Evolutionary conservation across 2,797 vertebrate species (phyloP).

Genomic region (Sebastes oblongus): DNA sequence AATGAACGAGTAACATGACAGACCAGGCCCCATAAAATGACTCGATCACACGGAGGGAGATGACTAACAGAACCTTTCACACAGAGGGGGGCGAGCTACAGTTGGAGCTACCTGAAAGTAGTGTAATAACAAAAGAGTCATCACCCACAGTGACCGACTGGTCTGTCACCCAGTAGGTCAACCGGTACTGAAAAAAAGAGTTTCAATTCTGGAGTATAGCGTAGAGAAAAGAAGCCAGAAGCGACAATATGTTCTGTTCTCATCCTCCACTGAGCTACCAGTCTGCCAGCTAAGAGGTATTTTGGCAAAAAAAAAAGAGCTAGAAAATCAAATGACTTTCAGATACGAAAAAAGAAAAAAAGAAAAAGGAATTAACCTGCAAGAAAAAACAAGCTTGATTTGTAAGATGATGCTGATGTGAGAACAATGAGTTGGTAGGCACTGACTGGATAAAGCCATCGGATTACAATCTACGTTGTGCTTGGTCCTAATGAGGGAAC

Average conservation of each 20-base stretch:
- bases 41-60: not conserved
- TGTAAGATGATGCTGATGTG: slow-evolving; percentile 27
- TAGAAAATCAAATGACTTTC: slow-evolving; percentile 12
- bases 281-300: slow-evolving; percentile 18
- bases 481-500: slow-evolving; percentile 38
- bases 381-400: not conserved
- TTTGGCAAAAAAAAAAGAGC: slow-evolving; percentile 43
- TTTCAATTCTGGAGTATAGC: not conserved
- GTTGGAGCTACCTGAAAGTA: not conserved
- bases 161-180: not conserved
- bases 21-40: not conserved
- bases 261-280: slow-evolving; percentile 25
- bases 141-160: not conserved
- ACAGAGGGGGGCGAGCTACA: not conserved
- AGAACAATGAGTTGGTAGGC: slow-evolving; percentile 54
- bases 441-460: slow-evolving; percentile 44
- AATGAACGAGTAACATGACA: not conserved
- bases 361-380: not conserved
- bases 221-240: not conserved
- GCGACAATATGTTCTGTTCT: not conserved
- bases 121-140: not conserved
- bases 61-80: not conserved
- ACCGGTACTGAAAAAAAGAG: not conserved
- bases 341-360: not conserved
- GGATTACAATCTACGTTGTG: slow-evolving; percentile 47